Percentiles rank a stretch among this genome's conserved stretches.
Evolutionary conservation across 2,113 vertebrate species (phyloP).

Genomic region (Caretta caretta): DNA sequence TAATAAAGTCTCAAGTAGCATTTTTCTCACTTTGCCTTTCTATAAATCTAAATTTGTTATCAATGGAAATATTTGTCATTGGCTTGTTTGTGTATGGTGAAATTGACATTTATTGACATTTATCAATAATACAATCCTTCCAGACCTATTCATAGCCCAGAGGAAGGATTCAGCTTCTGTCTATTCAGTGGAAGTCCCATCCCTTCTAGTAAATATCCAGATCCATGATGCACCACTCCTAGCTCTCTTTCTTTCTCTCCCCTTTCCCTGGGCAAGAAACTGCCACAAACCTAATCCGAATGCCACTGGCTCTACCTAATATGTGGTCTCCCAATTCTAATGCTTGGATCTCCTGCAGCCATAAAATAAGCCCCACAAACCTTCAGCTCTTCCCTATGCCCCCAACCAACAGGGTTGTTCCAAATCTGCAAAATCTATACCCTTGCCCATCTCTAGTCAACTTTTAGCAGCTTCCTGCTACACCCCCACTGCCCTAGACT

Average conservation of each 20-base stretch:
- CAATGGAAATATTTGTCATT: too few species aligned
- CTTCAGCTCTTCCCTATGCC: background rate
- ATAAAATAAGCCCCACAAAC: background rate
- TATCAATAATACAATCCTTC: too few species aligned
- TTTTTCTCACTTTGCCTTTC: too few species aligned
- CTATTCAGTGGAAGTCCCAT: background rate
- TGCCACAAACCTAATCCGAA: background rate
- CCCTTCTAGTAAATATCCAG: background rate
- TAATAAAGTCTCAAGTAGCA: too few species aligned
- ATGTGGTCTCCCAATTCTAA: background rate
- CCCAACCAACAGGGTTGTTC: background rate
- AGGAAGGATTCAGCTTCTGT: too few species aligned
- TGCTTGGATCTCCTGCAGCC: background rate
- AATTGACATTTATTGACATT: too few species aligned
- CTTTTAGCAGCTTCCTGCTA: background rate
- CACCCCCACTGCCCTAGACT: background rate
- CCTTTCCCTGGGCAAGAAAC: background rate
- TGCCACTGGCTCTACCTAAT: background rate
- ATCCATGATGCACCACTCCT: background rate
- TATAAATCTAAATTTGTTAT: too few species aligned
- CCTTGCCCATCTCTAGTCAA: background rate
- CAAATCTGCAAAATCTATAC: background rate
- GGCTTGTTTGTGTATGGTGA: too few species aligned
- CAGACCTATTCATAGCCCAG: too few species aligned
- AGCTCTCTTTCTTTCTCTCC: too few species aligned